phyloP scores from a whole-genome alignment of 2,888 invertebrate species.

The Eristalinus sepulchralis region DNA sequence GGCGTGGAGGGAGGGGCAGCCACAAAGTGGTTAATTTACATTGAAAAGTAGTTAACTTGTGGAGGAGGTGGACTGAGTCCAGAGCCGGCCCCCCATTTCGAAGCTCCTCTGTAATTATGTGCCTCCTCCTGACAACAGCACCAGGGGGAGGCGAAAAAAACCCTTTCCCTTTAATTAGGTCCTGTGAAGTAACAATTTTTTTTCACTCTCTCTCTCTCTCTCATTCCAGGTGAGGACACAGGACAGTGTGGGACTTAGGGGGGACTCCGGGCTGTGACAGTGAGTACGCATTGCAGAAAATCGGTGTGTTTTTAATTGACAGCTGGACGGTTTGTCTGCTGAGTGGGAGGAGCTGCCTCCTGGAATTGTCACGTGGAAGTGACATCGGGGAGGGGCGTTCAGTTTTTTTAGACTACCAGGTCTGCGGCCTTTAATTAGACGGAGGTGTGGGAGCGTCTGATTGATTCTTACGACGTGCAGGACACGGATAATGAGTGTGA shows the following conservation, averaged over 20 bases:
- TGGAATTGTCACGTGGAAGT: neutral
- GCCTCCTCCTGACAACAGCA: neutral
- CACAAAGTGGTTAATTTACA: conserved; percentile 17
- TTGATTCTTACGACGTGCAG: neutral
- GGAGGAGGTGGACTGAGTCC: neutral
- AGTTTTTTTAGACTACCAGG: neutral
- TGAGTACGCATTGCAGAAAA: neutral
- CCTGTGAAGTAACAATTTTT: neutral
- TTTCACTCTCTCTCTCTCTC: neutral
- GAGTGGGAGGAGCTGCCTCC: neutral
- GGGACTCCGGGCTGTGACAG: neutral
- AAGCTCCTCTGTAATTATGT: conserved; percentile 12
- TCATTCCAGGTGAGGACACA: neutral
- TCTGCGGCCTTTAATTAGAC: neutral
- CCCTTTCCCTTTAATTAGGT: neutral
- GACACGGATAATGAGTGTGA: too few relatives aligned
- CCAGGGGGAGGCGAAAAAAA: neutral
- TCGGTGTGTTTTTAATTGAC: neutral
- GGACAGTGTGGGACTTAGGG: neutral
- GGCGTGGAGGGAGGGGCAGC: neutral
- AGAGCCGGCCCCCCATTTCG: neutral
- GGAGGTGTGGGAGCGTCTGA: neutral
- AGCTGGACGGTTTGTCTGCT: neutral
- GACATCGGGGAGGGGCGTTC: neutral
- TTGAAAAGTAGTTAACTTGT: conserved; percentile 6